Conservation (phyloP, 2,888 invertebrate genomes). For the Ectemnius cavifrons region DNA sequence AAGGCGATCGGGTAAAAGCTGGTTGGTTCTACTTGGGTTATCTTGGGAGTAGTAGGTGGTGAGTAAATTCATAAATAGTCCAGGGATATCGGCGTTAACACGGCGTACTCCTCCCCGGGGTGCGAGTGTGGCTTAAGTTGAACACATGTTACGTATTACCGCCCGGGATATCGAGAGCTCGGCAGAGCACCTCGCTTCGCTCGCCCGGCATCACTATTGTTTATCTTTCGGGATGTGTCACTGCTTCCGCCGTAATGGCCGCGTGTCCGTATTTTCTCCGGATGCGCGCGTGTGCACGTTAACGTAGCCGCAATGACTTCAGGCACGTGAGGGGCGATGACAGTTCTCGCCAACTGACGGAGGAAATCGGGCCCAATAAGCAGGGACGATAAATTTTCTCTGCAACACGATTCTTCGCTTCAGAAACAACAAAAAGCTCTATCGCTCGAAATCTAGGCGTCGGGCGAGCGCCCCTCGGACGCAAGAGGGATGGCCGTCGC, state of each 20-base stretch:
- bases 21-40: not conserved
- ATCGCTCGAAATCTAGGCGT: not conserved
- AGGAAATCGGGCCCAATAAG: conserved; percentile 14
- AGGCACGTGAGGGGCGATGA: conserved; percentile 30
- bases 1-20: not conserved
- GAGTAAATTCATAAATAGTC: conserved; percentile 45
- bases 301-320: conserved; percentile 18
- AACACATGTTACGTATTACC: conserved; percentile 61
- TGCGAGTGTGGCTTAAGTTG: conserved; percentile 43
- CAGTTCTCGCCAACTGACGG: conserved; percentile 45
- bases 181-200: not conserved
- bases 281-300: conserved; percentile 11
- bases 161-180: conserved; percentile 50
- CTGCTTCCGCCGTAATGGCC: conserved; percentile 52
- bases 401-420: conserved; percentile 9
- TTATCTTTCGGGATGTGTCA: conserved; percentile 56
- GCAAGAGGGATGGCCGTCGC: too few relatives aligned
- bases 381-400: conserved; percentile 22
- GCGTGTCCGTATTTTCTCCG: conserved; percentile 26
- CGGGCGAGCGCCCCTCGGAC: not conserved
- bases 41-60: conserved; percentile 5
- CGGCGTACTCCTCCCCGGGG: conserved; percentile 49
- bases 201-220: conserved; percentile 53
- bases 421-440: conserved; percentile 6
- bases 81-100: conserved; percentile 48